phyloP scores from a whole-genome alignment of 2,113 vertebrate species.

The Lepus timidus region DNA sequence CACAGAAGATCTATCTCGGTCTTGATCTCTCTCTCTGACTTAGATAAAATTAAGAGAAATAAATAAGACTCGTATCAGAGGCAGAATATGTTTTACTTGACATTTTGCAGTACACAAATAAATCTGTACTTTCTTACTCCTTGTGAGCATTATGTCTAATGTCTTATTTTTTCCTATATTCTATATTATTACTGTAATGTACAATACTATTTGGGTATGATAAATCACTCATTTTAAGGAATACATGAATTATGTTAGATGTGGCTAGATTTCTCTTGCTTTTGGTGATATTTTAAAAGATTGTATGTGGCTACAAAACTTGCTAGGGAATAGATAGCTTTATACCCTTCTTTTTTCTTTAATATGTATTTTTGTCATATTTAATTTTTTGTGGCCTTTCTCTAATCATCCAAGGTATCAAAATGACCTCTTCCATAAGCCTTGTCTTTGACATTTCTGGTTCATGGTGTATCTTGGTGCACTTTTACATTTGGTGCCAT shows the following conservation, averaged over 20 bases:
- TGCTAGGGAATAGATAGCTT: not conserved
- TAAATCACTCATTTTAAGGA: slow-evolving; percentile 55
- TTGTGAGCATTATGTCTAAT: slow-evolving; percentile 73
- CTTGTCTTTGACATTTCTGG: slow-evolving; percentile 57
- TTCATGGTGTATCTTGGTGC: slow-evolving; percentile 82
- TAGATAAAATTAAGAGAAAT: too few relatives aligned
- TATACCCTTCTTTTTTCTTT: not conserved
- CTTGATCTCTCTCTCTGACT: too few relatives aligned
- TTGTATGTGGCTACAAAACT: not conserved
- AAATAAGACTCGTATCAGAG: not conserved
- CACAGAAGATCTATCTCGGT: too few relatives aligned
- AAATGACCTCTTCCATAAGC: not conserved
- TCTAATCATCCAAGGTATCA: not conserved
- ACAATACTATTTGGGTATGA: not conserved
- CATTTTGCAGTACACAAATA: slow-evolving; percentile 38
- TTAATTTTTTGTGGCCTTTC: not conserved
- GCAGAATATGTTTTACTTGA: slow-evolving; percentile 58
- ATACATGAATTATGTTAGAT: not conserved
- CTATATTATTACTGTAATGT: not conserved
- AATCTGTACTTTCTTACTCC: slow-evolving; percentile 70
- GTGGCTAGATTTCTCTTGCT: not conserved
- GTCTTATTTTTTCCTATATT: slow-evolving; percentile 55
- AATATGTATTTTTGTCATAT: not conserved
- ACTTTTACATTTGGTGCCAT: slow-evolving; percentile 75
- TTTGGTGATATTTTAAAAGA: not conserved